These are phyloP conservation scores for Drosophila littoralis DNA, from an alignment of 1,140 invertebrate species.

Conservation along the genomic window DNA sequence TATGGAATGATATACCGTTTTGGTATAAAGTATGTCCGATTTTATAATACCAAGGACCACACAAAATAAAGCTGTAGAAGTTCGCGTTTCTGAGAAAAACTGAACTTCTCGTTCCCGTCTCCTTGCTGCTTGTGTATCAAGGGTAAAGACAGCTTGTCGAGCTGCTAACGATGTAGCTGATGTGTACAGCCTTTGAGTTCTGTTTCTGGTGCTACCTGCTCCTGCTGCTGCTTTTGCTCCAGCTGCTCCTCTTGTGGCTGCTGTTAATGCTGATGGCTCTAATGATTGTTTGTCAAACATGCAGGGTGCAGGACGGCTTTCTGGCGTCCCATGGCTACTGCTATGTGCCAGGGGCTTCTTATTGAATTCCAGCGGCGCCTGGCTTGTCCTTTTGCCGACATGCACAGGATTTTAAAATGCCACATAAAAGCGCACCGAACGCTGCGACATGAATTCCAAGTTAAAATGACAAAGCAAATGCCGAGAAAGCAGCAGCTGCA, in stretches of 20 bases:
- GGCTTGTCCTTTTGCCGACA: constrained; percentile 54
- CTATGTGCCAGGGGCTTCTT: constrained; percentile 47
- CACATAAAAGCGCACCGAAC: constrained; percentile 66
- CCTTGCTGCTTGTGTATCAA: constrained; percentile 22
- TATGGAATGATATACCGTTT: too few species aligned
- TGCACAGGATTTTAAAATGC: constrained; percentile 79
- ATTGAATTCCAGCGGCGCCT: constrained; percentile 67
- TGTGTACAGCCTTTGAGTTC: constrained; percentile 52
- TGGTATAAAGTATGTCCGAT: too few species aligned
- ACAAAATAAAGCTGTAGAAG: constrained; percentile 57
- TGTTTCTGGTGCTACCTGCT: constrained; percentile 4
- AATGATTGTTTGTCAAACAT: constrained; percentile 81
- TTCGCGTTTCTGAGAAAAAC: constrained; percentile 23
- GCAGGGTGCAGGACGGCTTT: constrained; percentile 29
- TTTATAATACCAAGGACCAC: too few species aligned
- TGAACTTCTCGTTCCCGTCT: too few species aligned
- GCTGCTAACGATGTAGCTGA: constrained; percentile 67
- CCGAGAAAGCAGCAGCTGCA: constrained; percentile 20
- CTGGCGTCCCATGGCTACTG: constrained; percentile 29
- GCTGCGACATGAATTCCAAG: constrained; percentile 76
- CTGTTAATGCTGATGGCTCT: constrained; percentile 62
- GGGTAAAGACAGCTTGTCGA: constrained; percentile 34
- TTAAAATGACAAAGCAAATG: constrained; percentile 73
- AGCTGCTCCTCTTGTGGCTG: constrained; percentile 5
- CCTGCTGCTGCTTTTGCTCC: constrained; percentile 4